Evolutionary conservation across 2,797 vertebrate genomes (phyloP), one percentile per base, ranked within the genome.

Genomic region (Sebastes matsubarae): DNA sequence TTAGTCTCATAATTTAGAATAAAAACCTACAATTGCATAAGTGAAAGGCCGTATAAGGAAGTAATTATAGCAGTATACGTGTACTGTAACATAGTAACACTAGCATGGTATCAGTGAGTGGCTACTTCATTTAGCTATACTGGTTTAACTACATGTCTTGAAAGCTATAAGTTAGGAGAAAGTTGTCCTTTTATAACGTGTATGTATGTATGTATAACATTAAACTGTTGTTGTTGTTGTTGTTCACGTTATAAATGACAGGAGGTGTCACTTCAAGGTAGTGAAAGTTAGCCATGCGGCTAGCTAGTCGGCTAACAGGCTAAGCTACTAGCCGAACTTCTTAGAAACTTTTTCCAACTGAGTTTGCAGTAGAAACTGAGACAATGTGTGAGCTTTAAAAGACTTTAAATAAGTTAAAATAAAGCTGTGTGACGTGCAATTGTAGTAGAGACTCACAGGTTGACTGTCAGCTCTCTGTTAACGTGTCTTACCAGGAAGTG

Each of bases 401-500:
- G 3, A 8, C 4, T 4, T 24, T 2, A 3, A 8, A 1, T 1
- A 24, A n/a, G 29, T n/a, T 1, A 55, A 20, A 22, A 13, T 0
- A 13, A 0, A 0, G 0, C 1, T 2, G 12, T 6, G 6, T 8
- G 22, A 5, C 5, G 12, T 38, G 13, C 16, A 29, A 25, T 29
- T 12, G 68, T 34, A 22, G 34, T 8, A 22, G 1, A 74, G 18
- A 79, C 88, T 87, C 32, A 57, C 4, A 60, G 80, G 59, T 85
- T 84, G 18, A 79, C 70, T 25, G 52, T 61, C 38, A 76, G 87
- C 90, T 91, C 86, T 6, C 3, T 20, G 46, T 50, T 50, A 50
- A 74, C 79, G 69, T 58, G 87, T 84, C 22, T 96, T 95, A 96
- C 96, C 96, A 95, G 96, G 95, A 96, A 96, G 94, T 95, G 89